Evolutionary conservation across 2,797 vertebrate genomes (phyloP).

Genomic region (Synaphobranchus kaupii): DNA sequence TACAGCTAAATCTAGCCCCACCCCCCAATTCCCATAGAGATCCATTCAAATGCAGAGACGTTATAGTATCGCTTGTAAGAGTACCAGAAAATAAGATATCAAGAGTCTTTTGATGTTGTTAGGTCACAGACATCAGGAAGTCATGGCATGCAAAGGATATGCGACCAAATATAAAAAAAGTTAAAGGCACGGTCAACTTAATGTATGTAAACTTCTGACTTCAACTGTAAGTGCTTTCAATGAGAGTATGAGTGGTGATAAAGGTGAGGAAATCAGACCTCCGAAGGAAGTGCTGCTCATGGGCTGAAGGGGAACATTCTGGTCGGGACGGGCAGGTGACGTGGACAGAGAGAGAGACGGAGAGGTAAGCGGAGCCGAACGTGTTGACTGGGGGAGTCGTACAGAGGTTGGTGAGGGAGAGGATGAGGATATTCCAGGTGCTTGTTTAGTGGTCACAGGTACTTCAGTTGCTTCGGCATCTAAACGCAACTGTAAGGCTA

Average conservation of each 20-base stretch:
- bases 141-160: no score
- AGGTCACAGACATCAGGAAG: no score
- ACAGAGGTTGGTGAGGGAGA: background rate
- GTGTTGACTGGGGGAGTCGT: background rate
- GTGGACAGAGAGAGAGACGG: background rate
- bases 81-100: no score
- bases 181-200: no score
- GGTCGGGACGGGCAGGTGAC: conserved; percentile 11
- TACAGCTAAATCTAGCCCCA: no score
- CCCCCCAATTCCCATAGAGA: no score
- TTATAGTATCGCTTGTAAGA: no score
- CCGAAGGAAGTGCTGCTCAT: conserved; percentile 21
- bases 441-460: background rate
- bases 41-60: no score
- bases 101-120: no score
- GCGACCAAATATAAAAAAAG: no score
- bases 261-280: conserved; percentile 49
- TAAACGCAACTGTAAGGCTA: background rate
- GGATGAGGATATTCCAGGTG: background rate
- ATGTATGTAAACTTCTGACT: no score
- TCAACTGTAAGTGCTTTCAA: conserved; percentile 24
- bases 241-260: background rate
- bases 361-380: background rate
- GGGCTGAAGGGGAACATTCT: background rate
- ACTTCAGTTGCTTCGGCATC: no score